Evolutionary conservation across 2,888 invertebrate genomes (phyloP).

Genomic region (Minunthozetes semirufus): DNA sequence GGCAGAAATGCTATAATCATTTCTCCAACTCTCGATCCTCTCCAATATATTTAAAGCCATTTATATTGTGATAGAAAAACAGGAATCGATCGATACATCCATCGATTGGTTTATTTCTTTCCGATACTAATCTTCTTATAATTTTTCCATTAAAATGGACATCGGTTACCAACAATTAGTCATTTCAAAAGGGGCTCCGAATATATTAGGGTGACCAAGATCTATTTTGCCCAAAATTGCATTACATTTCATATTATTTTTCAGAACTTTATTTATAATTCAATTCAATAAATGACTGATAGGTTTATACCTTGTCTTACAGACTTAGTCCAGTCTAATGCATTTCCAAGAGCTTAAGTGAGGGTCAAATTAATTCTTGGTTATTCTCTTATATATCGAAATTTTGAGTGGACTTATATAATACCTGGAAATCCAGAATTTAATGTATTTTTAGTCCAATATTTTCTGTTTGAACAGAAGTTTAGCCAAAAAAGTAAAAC

Average conservation of each 20-base stretch:
- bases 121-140: no score
- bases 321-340: no score
- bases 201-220: no score
- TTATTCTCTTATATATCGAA: not conserved
- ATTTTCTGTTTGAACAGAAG: not conserved
- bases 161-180: no score
- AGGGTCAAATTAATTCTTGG: not conserved
- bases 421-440: not conserved
- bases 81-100: not conserved
- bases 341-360: no score
- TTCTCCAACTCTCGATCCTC: not conserved
- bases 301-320: no score
- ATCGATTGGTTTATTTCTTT: conserved; percentile 10
- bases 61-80: not conserved
- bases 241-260: no score
- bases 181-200: no score
- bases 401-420: not conserved
- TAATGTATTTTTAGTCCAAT: not conserved
- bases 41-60: not conserved
- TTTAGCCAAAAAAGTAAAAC: not conserved
- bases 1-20: conserved; percentile 19
- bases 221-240: no score
- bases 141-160: no score
- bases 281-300: no score
- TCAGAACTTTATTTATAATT: no score